phyloP scores from a whole-genome alignment of 2,888 invertebrate species.

The Troilus luridus region DNA sequence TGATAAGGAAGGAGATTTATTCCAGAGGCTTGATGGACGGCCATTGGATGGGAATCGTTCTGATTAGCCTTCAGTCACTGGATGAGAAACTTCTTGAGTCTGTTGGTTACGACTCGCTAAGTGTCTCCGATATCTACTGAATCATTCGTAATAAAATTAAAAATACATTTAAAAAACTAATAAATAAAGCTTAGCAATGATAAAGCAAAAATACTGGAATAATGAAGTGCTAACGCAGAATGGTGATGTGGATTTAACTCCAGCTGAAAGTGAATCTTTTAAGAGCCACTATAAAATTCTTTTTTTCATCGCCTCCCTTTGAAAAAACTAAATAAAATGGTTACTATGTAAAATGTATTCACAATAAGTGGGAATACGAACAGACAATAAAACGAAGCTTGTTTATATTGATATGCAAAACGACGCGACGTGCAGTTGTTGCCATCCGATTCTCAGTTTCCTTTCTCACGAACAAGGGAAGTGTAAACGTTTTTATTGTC shows the following conservation, averaged over 20 bases:
- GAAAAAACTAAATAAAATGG: not conserved
- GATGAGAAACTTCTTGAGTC: not conserved
- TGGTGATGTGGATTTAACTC: not conserved
- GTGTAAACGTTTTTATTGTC: not conserved
- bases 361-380: not conserved
- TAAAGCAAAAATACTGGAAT: not conserved
- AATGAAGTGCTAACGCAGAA: not conserved
- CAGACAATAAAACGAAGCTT: not conserved
- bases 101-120: not conserved
- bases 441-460: not conserved
- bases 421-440: not conserved
- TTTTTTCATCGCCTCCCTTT: not conserved
- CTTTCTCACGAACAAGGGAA: not conserved
- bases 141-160: not conserved
- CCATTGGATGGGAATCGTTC: not conserved
- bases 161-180: not conserved
- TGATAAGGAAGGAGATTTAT: not conserved
- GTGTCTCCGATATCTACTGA: not conserved
- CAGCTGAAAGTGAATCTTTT: not conserved
- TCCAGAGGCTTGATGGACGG: not conserved
- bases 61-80: not conserved
- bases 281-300: not conserved
- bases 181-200: not conserved
- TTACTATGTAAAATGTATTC: constrained; percentile 15
- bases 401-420: constrained; percentile 19